Evolutionary conservation across 2,888 invertebrate species (phyloP), one percentile per base, ranked within the genome.

Genomic region (Drosophila recens): DNA sequence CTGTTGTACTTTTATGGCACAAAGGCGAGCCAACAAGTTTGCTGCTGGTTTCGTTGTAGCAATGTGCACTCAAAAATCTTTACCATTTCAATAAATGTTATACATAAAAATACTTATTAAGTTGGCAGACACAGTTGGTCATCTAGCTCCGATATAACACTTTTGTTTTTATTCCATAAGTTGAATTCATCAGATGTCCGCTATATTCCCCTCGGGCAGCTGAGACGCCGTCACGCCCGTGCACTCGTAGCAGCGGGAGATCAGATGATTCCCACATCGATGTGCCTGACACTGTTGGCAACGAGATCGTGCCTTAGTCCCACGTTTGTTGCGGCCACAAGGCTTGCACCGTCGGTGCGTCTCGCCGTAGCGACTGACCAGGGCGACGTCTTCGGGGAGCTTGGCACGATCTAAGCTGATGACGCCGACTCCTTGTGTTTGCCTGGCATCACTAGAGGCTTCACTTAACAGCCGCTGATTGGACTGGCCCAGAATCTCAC

Each of bases 271-370:
- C 4, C 82, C 79, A 54, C 91, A 90, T 4, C 82, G 82, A 36
- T 91, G 79, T 2, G 70, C 72, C 49, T 85, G 74, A 15, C 91
- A 91, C 56, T 91, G 91, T 48, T 91, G 91, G 36, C 91, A 91
- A 0, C 91, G 85, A 0, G 82, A 80, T 23, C 88, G 81, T 0
- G 87, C 84, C 40, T 90, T 91, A 0, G 84, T 87, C 23, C 61
- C 81, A 0, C 89, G 79, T 33, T 88, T 87, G 6, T 73, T 74
- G 4, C 79, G 77, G 0, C 81, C 72, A 33, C 91, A 91, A 1
- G 89, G 69, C 38, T 78, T 85, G 70, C 91, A 91, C 0, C 90
- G 80, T 11, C 81, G 71, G 3, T 88, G 87, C 45, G 84, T 89
- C 1, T 88, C 89, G 1, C 75, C 85, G 48, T 85, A 81, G 4